Base-by-base conservation (phyloP, 2,888 invertebrate species). In the Tipula vernalis region DNA sequence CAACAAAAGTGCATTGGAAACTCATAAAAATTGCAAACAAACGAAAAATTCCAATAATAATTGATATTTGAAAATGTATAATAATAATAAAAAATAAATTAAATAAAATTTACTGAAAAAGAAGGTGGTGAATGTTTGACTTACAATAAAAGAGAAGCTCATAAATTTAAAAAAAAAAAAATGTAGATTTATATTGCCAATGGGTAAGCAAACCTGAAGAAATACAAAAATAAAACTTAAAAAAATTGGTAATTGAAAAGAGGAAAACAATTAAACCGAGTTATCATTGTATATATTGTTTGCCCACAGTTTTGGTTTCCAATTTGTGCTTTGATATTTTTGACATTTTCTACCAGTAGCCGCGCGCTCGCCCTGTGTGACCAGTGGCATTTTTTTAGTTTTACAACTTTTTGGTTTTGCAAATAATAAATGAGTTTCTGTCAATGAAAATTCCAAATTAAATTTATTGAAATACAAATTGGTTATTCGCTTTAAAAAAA, bases 91-190 rank as follows among this genome's bases (percentile, higher is more conserved):
- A 57, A 71, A 71, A 71, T 71, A 71, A 71, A 71, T 71, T 71
- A 71, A 71, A 71, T 71, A 71, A 71, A 28, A 71, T 71, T 71
- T 71, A 71, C 71, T 71, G 71, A 28, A 71, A 71, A 71, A 71
- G 71, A 71, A 71, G 71, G 71, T 71, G 71, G 71, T 71, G 71
- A 71, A 71, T 71, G 71, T 71, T 71, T 71, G 71, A 71, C 71
- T 71, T 71, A 71, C 71, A 71, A 71, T 71, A 71, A 71, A 71
- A 28, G 71, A 71, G 71, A 71, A 71, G 28, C 71, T 28, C 71
- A 71, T 71, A 71, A 71, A 71, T 71, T 71, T 28, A 71, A 71
- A 8, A 71, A 71, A 71, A 71, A 8, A 71, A 51, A 51, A 71
- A 71, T 71, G 10, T 71, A 71, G 18, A 71, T 71, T n/a, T 71